Conservation (phyloP, 1,140 invertebrate species). For the Choristoneura fumiferana region DNA sequence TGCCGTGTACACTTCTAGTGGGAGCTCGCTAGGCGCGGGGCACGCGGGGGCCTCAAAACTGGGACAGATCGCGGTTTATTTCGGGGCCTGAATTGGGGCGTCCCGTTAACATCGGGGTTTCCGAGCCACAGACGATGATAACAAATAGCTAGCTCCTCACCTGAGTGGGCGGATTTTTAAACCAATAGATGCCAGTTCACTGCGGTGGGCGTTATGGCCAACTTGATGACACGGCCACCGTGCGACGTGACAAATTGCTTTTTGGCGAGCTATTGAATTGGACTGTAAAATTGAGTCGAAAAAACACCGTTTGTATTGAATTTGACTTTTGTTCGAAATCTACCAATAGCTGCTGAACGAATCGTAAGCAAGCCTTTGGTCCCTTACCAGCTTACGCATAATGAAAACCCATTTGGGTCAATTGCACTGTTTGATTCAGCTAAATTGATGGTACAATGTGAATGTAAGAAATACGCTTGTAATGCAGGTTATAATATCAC, state of each 20-base stretch:
- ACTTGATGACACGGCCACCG: constrained; percentile 24
- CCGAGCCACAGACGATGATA: constrained; percentile 45
- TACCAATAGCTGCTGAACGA: neutral
- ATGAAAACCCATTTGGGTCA: too few species aligned
- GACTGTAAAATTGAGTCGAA: neutral
- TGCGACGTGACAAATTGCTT: constrained; percentile 19
- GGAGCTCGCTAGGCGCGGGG: constrained; percentile 29
- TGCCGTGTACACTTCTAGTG: constrained; percentile 29
- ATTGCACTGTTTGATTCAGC: too few species aligned
- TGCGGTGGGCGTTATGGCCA: constrained; percentile 24
- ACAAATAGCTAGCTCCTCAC: constrained; percentile 48
- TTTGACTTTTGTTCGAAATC: neutral
- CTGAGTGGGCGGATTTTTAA: constrained; percentile 39
- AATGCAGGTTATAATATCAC: constrained; percentile 4
- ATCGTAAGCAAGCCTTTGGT: neutral
- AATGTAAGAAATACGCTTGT: constrained; percentile 2
- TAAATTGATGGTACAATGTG: too few species aligned
- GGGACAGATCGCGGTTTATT: constrained; percentile 66
- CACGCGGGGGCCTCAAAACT: constrained; percentile 45
- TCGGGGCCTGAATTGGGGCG: constrained; percentile 64
- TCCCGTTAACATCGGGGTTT: constrained; percentile 64
- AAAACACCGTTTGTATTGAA: neutral
- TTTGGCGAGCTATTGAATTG: neutral
- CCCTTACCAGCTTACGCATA: too few species aligned
- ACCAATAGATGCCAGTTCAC: constrained; percentile 22